Conservation (phyloP, 2,797 vertebrate species). For the Tiaroga cobitis region DNA sequence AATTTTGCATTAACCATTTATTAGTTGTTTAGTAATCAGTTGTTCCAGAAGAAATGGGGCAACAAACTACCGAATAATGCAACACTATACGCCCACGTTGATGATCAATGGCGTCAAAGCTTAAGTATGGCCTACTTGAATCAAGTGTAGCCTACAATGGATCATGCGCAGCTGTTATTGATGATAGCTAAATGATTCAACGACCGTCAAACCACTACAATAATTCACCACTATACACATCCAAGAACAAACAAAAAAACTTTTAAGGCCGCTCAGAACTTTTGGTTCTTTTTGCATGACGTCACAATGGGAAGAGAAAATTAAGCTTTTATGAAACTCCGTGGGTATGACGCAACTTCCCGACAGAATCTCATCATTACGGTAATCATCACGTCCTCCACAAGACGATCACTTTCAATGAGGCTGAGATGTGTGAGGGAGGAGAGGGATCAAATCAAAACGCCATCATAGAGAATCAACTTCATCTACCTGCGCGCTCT, state of each 20-base stretch:
- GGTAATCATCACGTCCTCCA: not conserved
- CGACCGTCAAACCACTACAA: not conserved
- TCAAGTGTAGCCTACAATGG: not conserved
- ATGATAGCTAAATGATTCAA: not conserved
- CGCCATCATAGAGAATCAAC: not conserved
- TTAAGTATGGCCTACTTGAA: not conserved
- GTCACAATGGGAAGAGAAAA: not conserved
- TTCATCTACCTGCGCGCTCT: constrained; percentile 68
- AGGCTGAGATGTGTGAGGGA: not conserved
- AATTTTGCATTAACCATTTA: not conserved
- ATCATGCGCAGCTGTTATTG: not conserved
- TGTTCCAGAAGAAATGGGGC: not conserved
- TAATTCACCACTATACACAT: not conserved
- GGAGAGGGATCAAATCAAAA: not conserved
- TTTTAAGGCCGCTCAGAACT: not conserved
- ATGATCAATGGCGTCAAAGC: not conserved
- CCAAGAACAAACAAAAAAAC: not conserved
- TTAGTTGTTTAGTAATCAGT: not conserved
- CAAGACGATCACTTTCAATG: not conserved
- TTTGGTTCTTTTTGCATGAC: not conserved
- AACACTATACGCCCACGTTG: not conserved
- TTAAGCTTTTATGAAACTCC: not conserved
- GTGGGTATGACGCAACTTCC: not conserved
- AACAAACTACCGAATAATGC: not conserved
- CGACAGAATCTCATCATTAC: not conserved